Conservation (phyloP, 2,797 vertebrate species). For the Cryptoblepharus egeriae region DNA sequence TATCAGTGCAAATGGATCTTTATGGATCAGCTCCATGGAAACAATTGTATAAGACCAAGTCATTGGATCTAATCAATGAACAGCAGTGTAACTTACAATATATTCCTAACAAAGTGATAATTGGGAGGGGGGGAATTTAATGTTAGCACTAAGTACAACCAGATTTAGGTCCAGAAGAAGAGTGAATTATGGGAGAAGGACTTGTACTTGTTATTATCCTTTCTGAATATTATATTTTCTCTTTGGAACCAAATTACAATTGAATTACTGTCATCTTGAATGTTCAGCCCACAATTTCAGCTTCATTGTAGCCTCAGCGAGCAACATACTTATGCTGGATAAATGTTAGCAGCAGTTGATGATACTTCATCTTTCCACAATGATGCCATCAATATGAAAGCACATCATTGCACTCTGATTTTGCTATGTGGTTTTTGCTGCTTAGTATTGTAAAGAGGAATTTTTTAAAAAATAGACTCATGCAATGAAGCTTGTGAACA, state of each 20-base stretch:
- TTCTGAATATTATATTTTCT: not conserved
- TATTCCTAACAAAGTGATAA: rapidly evolving
- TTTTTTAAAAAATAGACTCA: not conserved
- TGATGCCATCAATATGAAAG: conserved; percentile 18
- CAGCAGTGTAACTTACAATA: not conserved
- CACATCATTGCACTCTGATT: not conserved
- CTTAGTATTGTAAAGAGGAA: conserved; percentile 2
- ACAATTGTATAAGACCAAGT: not conserved
- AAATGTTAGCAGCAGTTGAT: conserved; percentile 30
- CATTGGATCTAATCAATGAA: not conserved
- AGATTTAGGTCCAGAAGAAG: not conserved
- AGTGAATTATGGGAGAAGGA: not conserved
- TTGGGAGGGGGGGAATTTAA: not conserved
- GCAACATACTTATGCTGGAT: conserved; percentile 54
- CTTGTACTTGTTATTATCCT: not conserved
- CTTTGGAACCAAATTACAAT: not conserved
- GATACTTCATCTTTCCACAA: conserved; percentile 3
- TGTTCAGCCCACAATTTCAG: conserved; percentile 33
- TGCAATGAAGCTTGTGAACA: rapidly evolving
- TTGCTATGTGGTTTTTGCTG: not conserved
- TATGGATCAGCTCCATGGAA: not conserved
- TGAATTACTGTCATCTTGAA: not conserved
- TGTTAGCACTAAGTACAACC: not conserved
- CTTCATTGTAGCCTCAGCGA: conserved; percentile 47
- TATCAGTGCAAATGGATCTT: not conserved